Evolutionary conservation across 2,113 vertebrate genomes (phyloP), one percentile per base, ranked within the genome.

Genomic region (Corythornis madagascariensis): DNA sequence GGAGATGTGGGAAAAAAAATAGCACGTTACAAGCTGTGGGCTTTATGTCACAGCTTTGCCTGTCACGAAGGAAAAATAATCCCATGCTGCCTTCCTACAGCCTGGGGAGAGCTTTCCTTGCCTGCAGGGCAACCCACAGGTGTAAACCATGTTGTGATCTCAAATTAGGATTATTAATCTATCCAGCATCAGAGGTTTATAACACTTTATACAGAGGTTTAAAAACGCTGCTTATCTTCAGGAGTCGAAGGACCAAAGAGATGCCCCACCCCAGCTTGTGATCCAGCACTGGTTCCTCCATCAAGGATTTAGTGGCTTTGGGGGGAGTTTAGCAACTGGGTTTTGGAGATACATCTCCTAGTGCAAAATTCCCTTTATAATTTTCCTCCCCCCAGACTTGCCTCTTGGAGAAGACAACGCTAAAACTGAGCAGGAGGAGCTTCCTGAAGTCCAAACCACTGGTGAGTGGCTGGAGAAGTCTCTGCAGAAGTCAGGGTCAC

Each of bases 1-100:
- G 81, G 83, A 92, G 73, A 88, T 18, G 76, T 59, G 64, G 64
- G 17, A 50, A 35, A 16, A 52, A 63, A 63, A 33, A 55, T 50
- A 40, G 25, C 25, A 5, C 61, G 45, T 38, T 78, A 81, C 20
- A 71, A 93, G 84, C 91, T 2, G 80, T 92, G 74, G 91, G 91
- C 77, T 96, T 93, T 56, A 87, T 87, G 89, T 95, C 89, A 90
- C 94, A 95, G 95, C 84, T 96, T 96, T 96, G 94, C 91, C 95
- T 96, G 95, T 93, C 95, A 87, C 77, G 0, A 40, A 87, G 71
- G 9, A 13, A 14, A 35, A 91, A 56, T 50, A 56, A 57, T 80
- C 64, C 79, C 86, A 61, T 76, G 35, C 83, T 93, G 92, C 86
- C 48, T 94, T 81, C 73, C 65, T 86, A 31, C 77, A 95, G 83